Conservation (phyloP, 2,113 vertebrate species). For the Ophthalmolycus amberensis region DNA sequence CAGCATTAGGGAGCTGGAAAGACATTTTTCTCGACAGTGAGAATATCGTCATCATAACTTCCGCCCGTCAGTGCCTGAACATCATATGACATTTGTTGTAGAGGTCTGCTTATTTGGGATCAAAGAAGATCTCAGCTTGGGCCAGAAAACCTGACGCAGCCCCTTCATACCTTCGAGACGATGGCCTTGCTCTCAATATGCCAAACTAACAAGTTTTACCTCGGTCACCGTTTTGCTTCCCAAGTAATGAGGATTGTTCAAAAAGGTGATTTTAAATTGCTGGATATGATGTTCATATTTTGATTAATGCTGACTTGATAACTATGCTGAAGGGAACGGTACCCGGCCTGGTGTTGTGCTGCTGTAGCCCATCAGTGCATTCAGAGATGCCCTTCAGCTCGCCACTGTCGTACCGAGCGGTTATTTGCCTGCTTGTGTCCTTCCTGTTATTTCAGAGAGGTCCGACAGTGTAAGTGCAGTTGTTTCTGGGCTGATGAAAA, state of each 20-base stretch:
- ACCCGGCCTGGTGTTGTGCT: background rate
- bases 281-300: background rate
- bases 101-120: too few species aligned
- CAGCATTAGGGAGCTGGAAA: conserved; percentile 45
- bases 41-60: background rate
- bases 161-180: background rate
- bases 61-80: too few species aligned
- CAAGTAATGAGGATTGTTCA: background rate
- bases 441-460: conserved; percentile 57
- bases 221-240: background rate
- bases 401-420: conserved; percentile 24
- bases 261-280: conserved; percentile 7
- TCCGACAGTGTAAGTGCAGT: conserved; percentile 46
- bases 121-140: too few species aligned
- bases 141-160: background rate
- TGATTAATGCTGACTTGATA: background rate
- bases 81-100: too few species aligned
- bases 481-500: conserved; percentile 50
- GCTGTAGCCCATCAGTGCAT: background rate
- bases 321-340: conserved; percentile 15
- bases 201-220: too few species aligned
- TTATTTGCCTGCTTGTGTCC: conserved; percentile 42
- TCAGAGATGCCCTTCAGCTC: conserved; percentile 43
- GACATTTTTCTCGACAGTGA: background rate
- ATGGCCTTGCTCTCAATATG: too few species aligned